A percentile compares a stretch with the other conserved stretches of the same genome.
phyloP scores from a whole-genome alignment of 2,888 invertebrate species.

The Tholera decimalis region DNA sequence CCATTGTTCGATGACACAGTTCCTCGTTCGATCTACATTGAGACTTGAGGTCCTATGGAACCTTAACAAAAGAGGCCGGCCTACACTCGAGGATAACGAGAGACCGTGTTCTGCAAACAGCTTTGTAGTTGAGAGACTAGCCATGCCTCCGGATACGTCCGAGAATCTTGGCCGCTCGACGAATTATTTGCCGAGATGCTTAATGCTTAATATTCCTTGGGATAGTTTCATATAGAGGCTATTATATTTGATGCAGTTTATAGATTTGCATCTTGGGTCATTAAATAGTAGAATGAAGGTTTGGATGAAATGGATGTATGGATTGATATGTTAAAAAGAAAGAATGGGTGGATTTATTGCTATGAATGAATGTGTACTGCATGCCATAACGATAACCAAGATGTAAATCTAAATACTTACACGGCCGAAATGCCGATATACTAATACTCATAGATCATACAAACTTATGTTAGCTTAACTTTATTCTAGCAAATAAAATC shows the following conservation, averaged over 20 bases:
- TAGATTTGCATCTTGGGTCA: background rate
- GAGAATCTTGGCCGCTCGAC: background rate
- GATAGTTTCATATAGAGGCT: constrained; percentile 15
- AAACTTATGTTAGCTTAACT: no score
- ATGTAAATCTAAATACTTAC: no score
- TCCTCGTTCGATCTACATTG: constrained; percentile 55
- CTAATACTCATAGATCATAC: no score
- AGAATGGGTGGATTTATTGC: no score
- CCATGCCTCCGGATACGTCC: constrained; percentile 27
- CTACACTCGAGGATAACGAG: constrained; percentile 70
- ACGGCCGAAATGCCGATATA: no score
- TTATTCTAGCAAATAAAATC: no score
- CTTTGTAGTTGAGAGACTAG: constrained; percentile 57
- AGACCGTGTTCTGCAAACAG: constrained; percentile 70
- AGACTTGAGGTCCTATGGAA: constrained; percentile 64
- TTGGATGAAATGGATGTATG: no score
- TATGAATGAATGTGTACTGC: no score
- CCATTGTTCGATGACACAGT: constrained; percentile 61
- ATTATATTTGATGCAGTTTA: constrained; percentile 6
- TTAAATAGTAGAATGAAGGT: background rate
- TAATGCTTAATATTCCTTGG: constrained; percentile 12
- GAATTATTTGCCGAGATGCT: constrained; percentile 19
- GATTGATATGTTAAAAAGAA: no score
- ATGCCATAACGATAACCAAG: no score
- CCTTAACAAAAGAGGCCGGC: constrained; percentile 65